Base-by-base conservation (phyloP, 2,888 invertebrate genomes). In the Therioaphis trifolii region DNA sequence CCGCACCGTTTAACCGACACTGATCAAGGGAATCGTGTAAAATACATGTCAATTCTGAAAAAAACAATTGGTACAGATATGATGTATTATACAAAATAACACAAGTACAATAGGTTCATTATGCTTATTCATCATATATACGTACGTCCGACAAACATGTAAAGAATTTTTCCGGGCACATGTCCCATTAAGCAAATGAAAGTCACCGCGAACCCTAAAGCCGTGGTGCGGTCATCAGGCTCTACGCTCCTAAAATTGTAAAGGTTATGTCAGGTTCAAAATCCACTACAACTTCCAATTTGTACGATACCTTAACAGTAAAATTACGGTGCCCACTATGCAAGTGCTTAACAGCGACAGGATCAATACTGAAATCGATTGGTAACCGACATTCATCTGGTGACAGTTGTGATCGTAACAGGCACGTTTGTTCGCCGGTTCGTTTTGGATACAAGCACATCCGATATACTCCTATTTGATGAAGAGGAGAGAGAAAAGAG, bases 111-210 rank as follows among this genome's bases (percentile, higher is more conserved):
- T 21, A 68, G 1, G 40, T 21, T 55, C 4, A 61, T 7, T 18
- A 61, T 7, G 9, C 15, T 18, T 27, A n/a, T n/a, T n/a, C 55
- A 55, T 12, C n/a, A 68, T 29, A 52, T 5, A 24, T 69, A 86
- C 88, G 88, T 88, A 91, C 92, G 90, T 55, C 92, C 90, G 24
- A 93, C 89, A 11, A 89, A 87, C 74, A 92, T 91, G 86, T 93
- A 93, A 27, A 92, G 88, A 55, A 93, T 88, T 86, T 93, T 93
- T 0, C 92, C 92, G 0, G 93, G 92, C 4, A 93, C 87, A 87
- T 91, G 91, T 0, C 91, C 90, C 66, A 93, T 89, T 0, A 92
- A 86, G 0, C 91, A 91, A 1, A 91, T 87, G 49, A 91, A 87
- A 63, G 90, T 90, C 52, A 92, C 88, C 86, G 91, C 90, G 40